Base-by-base conservation (phyloP, 2,797 vertebrate genomes). In the Lepus townsendii region DNA sequence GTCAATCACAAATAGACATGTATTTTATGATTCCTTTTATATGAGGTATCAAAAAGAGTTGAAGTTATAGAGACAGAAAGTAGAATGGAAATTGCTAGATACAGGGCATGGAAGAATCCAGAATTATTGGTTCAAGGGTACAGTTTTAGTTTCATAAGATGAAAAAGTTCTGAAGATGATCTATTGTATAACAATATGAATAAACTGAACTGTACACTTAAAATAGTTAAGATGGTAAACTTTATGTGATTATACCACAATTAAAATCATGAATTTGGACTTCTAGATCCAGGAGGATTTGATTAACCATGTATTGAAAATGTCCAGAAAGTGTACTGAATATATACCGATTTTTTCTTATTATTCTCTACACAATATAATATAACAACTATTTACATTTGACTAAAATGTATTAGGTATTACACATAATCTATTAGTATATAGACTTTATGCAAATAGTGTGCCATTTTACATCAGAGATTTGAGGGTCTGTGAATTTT, bases 51-150 rank as follows among this genome's bases (percentile, higher is more conserved):
- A 87, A 63, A 86, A 75, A 12, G 42, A 95, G 3, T 80, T 11
- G 62, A 66, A 76, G 73, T 82, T 32, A 86, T 54, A 93, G 50
- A 93, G 54, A 75, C 13, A 52, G 9, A 86, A 93, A 75, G n/a
- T 52, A 60, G 72, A 80, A 62, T 68, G 42, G 4, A 27, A 16
- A 24, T 69, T 93, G 3, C 38, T 9, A 75, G 65, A 38, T 16
- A 1, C 16, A 52, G 2, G 2, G 20, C 2, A 42, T 52, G 22
- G n/a, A 20, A 11, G 26, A 77, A 63, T 60, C n/a, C 2, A 69
- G 35, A 80, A 3, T 75, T 68, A 9, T 47, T 91, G 27, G 72
- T 90, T 69, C 42, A 7, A 73, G 22, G n/a, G 13, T 75, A 24
- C 27, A 88, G 24, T 84, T 89, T 68, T 32, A 62, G 6, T 54